phyloP scores from a whole-genome alignment of 1,140 invertebrate genomes.

The Camponotus pennsylvanicus region DNA sequence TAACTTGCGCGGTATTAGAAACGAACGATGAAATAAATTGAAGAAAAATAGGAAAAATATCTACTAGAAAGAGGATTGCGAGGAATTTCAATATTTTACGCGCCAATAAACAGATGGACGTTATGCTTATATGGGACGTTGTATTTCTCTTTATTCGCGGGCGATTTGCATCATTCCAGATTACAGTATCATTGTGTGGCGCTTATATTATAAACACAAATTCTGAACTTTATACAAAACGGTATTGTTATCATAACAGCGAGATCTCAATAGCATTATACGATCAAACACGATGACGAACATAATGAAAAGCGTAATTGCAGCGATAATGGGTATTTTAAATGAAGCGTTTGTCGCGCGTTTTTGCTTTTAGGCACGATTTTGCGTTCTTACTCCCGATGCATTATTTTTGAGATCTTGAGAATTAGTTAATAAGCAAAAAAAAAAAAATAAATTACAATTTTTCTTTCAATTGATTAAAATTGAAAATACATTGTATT shows the following conservation, averaged over 20 bases:
- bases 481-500: background rate
- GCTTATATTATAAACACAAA: constrained; percentile 60
- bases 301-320: constrained; percentile 57
- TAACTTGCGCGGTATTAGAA: background rate
- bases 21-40: background rate
- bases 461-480: background rate
- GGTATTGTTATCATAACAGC: constrained; percentile 48
- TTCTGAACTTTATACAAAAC: constrained; percentile 48
- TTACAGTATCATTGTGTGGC: constrained; percentile 2
- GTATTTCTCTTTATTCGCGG: background rate
- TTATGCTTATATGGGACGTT: background rate
- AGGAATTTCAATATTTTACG: constrained; percentile 37
- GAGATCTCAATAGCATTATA: constrained; percentile 41
- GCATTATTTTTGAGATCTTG: constrained; percentile 3
- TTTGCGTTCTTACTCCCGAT: background rate
- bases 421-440: background rate
- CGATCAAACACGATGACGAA: constrained; percentile 10
- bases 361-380: background rate
- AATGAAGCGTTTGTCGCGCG: background rate
- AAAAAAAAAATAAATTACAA: background rate
- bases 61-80: background rate
- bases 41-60: background rate
- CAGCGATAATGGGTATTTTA: constrained; percentile 50
- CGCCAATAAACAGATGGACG: constrained; percentile 22
- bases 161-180: constrained; percentile 51